Percentiles rank a stretch among this genome's conserved stretches.
These are phyloP conservation scores for Trichonephila clavata DNA, from an alignment of 1,140 invertebrate species.

Conservation along the genomic window DNA sequence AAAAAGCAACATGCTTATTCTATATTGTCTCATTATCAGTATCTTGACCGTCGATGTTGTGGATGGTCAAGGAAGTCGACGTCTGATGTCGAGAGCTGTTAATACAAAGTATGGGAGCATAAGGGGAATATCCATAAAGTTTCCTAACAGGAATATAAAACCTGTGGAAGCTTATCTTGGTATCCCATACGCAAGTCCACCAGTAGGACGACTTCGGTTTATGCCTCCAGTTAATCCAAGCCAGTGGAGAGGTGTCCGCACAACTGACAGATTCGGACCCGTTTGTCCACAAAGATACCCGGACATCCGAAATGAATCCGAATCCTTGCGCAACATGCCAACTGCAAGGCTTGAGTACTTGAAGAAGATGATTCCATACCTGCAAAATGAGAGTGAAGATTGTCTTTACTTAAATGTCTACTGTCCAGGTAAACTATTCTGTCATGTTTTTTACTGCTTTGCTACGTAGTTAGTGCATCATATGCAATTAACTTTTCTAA, in stretches of 20 bases:
- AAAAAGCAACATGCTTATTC: no score
- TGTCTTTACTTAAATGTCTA: slow-evolving; percentile 98
- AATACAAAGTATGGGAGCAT: slow-evolving; percentile 94
- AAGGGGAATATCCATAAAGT: slow-evolving; percentile 86
- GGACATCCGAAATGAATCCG: slow-evolving; percentile 89
- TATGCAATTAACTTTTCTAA: no score
- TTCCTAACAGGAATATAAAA: slow-evolving; percentile 83
- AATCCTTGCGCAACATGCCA: slow-evolving; percentile 88
- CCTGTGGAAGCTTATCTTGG: slow-evolving; percentile 83
- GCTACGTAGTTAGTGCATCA: no score
- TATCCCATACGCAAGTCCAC: slow-evolving; percentile 91
- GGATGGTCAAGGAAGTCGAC: slow-evolving; percentile 39
- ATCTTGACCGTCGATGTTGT: neutral
- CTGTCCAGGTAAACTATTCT: slow-evolving; percentile 86
- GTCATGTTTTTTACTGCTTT: neutral
- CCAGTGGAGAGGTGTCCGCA: slow-evolving; percentile 87
- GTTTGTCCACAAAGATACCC: slow-evolving; percentile 91
- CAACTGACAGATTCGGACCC: slow-evolving; percentile 87
- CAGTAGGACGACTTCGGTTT: slow-evolving; percentile 86
- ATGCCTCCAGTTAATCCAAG: slow-evolving; percentile 86
- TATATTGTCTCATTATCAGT: neutral
- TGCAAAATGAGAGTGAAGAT: slow-evolving; percentile 96
- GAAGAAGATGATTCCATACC: slow-evolving; percentile 90
- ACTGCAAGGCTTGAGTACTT: slow-evolving; percentile 92
- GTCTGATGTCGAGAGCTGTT: slow-evolving; percentile 85